Evolutionary conservation across 2,888 invertebrate genomes (phyloP), one percentile per base, ranked within the genome.

Genomic region (Amphipoea lucens): DNA sequence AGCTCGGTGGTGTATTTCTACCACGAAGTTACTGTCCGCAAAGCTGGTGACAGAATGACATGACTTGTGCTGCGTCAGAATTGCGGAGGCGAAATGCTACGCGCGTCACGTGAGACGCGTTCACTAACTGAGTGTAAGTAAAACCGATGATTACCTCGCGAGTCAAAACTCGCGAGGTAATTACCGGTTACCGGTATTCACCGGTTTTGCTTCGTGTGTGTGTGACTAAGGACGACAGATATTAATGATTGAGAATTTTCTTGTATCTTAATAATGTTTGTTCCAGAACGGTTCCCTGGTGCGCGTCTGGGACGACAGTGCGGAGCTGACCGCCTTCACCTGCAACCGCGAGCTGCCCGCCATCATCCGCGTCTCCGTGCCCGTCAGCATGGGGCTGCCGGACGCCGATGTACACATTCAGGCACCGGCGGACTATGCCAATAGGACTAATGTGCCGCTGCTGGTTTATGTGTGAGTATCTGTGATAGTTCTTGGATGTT

Each of bases 31-130:
- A 97, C 97, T 51, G 97, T 98, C 91, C 98, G 98, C 93, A 93
- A 94, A 14, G 97, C 63, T 63, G 36, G 63, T 36, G 97, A 97
- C 29, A 97, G 98, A 92, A 98, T 98, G 88, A 97, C 17, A 96
- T 99, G 81, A 98, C 97, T 81, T 99, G 99, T 90, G 97, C 97
- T 68, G 99, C 99, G 0, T 99, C 99, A 0, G 98, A 97, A n/a
- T 14, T 17, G 23, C 2, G 23, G 7, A 9, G 14, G 23, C 14
- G 5, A 57, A 70, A 36, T 2, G 36, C 17, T 36, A 70, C 17
- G 17, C 7, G 0, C 1, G 12, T 23, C 69, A 23, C 20, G 7
- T 36, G 51, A 20, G 1, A 20, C 29, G 12, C 4, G 12, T 12
- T 48, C 17, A 36, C 76, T 97, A 99, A 51, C 99, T 99, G 0